Evolutionary conservation across 1,140 invertebrate species (phyloP).

Genomic region (Carposina sasakii): DNA sequence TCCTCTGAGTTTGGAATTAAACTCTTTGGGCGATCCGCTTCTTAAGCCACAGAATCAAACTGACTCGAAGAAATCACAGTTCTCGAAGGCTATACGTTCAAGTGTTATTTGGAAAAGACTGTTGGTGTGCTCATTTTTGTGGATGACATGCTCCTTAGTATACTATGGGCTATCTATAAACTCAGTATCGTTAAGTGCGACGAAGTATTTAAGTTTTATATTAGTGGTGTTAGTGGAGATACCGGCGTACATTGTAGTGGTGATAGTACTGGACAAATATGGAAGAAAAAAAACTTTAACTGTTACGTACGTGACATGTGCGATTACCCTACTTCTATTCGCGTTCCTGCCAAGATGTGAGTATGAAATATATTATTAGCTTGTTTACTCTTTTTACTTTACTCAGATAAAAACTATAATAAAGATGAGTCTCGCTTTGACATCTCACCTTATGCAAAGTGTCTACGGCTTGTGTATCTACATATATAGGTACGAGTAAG

Average conservation of each 20-base stretch:
- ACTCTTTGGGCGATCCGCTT: slow-evolving; percentile 61
- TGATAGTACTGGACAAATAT: slow-evolving; percentile 76
- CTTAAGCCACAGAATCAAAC: slow-evolving; percentile 42
- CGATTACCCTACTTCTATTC: slow-evolving; percentile 56
- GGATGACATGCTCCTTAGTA: slow-evolving; percentile 82
- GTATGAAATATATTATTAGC: no score
- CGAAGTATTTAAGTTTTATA: slow-evolving; percentile 80
- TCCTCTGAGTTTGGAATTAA: slow-evolving; percentile 73
- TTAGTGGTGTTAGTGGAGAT: slow-evolving; percentile 80
- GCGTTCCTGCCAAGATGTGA: slow-evolving; percentile 65
- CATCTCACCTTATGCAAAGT: no score
- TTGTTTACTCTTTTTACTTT: no score
- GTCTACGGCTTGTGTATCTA: no score
- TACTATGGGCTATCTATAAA: slow-evolving; percentile 91
- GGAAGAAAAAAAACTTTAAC: slow-evolving; percentile 74
- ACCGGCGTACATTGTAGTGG: slow-evolving; percentile 80
- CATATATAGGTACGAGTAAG: no score
- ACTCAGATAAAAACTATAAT: no score
- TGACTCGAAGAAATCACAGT: slow-evolving; percentile 47
- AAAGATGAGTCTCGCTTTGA: no score
- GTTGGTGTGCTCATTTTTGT: slow-evolving; percentile 79
- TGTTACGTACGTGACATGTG: slow-evolving; percentile 49
- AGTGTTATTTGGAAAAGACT: slow-evolving; percentile 77
- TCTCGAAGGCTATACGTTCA: slow-evolving; percentile 68
- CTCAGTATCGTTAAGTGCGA: slow-evolving; percentile 81